Percentiles rank a stretch among this genome's conserved stretches.
phyloP scores from a whole-genome alignment of 2,888 invertebrate species.

The Chelonus formosanus region DNA sequence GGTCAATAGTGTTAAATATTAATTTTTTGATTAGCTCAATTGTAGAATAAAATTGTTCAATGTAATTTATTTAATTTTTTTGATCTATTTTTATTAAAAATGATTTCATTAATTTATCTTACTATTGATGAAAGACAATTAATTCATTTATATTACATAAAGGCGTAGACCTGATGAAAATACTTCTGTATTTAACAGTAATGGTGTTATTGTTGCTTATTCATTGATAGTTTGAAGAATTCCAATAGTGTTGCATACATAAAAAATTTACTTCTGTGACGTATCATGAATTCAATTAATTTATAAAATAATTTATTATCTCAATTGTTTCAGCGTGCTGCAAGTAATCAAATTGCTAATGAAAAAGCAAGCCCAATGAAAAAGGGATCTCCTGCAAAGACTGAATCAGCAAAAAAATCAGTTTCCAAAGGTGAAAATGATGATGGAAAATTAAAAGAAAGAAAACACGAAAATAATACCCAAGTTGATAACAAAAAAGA shows the following conservation, averaged over 20 bases:
- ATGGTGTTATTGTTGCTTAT: too few relatives aligned
- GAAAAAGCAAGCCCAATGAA: conserved; percentile 70
- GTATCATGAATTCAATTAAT: not conserved
- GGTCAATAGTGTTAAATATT: not conserved
- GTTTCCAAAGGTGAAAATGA: conserved; percentile 60
- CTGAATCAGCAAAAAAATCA: conserved; percentile 68
- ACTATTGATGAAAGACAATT: too few relatives aligned
- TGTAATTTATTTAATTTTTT: too few relatives aligned
- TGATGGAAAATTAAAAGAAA: conserved; percentile 66
- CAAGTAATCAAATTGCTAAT: conserved; percentile 71
- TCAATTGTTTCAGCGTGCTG: conserved; percentile 69
- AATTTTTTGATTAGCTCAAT: not conserved
- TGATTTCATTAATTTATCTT: too few relatives aligned
- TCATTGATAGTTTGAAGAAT: too few relatives aligned
- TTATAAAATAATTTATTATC: conserved; percentile 21
- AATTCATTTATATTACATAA: too few relatives aligned
- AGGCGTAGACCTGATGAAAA: too few relatives aligned
- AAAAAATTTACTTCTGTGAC: too few relatives aligned
- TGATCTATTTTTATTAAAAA: too few relatives aligned
- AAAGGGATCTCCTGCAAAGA: conserved; percentile 63
- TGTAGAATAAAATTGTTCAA: too few relatives aligned
- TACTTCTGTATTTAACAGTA: too few relatives aligned
- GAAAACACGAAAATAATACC: conserved; percentile 69
- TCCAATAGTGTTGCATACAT: too few relatives aligned
- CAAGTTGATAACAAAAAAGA: conserved; percentile 56